Evolutionary conservation across 2,113 vertebrate genomes (phyloP), one percentile per base, ranked within the genome.

Genomic region (Bothrops jararaca): DNA sequence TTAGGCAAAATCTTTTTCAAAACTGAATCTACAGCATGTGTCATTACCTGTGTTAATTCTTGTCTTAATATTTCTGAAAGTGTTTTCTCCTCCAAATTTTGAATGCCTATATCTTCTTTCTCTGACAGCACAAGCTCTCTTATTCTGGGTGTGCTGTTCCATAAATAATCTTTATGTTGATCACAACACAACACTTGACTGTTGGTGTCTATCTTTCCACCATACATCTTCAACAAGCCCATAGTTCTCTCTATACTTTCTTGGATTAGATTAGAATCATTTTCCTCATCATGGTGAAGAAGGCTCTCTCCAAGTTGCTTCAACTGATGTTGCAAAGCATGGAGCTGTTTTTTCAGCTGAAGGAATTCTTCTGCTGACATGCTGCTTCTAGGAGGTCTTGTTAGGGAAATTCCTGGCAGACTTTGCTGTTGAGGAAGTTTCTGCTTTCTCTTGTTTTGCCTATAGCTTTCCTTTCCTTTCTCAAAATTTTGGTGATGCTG

Each of bases 261-360:
- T 12, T 91, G 91, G 6, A 9, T 93, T 92, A 93, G 97, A 29
- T 97, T 95, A 1, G 95, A 3, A 3, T 97, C 96, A 13, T 94
- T 94, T 45, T 97, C 95, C 91, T 98, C 97, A 0, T 97, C 97
- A 45, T 97, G 97, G 93, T 98, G 98, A n/a, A 97, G 96, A 88
- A 99, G 97, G 92, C 98, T 99, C 90, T 98, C 98, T 94, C 98
- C 98, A 88, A 99, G 98, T 92, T 97, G 96, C 56, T 95, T 98
- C 29, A 99, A 95, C 94, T 99, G 98, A 50, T 96, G 98, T 92
- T 98, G 98, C 98, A 99, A 98, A 95, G 98, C 96, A 88, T 98
- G 98, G 48, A 99, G 98, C 96, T 99, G 98, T 95, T 98, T 98
- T 91, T 98, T 98, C 89, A 99, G 94, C 92, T 98, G 97, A 95